Conservation (phyloP, 2,797 vertebrate species). For the Psittacula derbiana region DNA sequence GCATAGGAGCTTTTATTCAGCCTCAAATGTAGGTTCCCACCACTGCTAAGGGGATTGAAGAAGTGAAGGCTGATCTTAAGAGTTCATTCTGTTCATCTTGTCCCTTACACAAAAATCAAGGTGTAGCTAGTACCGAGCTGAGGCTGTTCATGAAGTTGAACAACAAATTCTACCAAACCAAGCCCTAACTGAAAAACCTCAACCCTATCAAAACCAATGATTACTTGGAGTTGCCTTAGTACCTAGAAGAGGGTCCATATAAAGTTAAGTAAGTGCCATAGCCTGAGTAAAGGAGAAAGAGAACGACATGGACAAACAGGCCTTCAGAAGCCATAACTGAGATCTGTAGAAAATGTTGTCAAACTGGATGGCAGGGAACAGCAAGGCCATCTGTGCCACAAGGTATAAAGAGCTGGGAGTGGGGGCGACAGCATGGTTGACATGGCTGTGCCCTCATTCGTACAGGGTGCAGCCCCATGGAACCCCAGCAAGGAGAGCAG, state of each 20-base stretch:
- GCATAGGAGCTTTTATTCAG: background rate
- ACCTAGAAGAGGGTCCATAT: background rate
- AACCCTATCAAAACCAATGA: fast-evolving
- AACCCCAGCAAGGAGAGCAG: background rate
- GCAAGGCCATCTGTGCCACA: fast-evolving
- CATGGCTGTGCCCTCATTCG: background rate
- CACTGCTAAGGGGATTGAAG: background rate
- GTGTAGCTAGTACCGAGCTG: background rate
- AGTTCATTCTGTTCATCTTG: background rate
- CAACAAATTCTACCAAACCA: background rate
- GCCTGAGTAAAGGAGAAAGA: background rate
- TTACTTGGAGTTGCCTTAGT: background rate
- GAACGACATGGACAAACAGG: background rate
- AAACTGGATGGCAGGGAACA: background rate
- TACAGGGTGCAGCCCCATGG: fast-evolving
- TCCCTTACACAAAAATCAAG: background rate
- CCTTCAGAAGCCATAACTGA: fast-evolving
- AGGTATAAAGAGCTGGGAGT: fast-evolving
- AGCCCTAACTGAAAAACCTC: background rate
- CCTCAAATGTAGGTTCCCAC: background rate
- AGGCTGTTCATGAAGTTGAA: background rate
- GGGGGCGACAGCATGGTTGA: fast-evolving
- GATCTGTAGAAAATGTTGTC: background rate
- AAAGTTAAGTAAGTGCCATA: background rate
- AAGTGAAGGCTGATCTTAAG: background rate